These are phyloP conservation scores for Chironex yamaguchii DNA, from an alignment of 30 jellyfish, hydroid and myxozoan genomes.

Conservation along the genomic window DNA sequence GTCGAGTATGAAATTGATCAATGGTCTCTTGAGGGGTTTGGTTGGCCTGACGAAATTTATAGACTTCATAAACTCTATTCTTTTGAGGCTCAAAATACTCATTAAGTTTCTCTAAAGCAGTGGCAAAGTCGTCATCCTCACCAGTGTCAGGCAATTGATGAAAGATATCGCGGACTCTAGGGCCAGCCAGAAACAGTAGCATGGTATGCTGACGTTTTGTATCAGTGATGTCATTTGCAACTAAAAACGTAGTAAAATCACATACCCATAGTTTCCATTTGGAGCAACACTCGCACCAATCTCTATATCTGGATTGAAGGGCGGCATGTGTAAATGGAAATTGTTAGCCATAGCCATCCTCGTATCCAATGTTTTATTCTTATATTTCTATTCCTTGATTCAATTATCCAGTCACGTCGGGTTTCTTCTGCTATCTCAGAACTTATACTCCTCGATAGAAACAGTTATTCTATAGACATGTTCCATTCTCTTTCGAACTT, in stretches of 20 bases:
- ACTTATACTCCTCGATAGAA: no score
- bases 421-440: no score
- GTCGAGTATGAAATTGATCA: conserved; percentile 31
- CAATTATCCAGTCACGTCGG: no score
- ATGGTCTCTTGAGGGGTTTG: conserved; percentile 27
- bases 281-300: conserved; percentile 22
- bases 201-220: conserved; percentile 9
- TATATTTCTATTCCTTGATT: no score
- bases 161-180: conserved; percentile 31
- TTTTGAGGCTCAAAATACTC: conserved; percentile 36
- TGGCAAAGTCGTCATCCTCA: conserved; percentile 1
- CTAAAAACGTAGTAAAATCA: not conserved
- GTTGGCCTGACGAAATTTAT: conserved; percentile 30
- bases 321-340: no score
- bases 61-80: conserved; percentile 14
- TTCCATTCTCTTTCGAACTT: no score
- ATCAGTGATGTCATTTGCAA: no score
- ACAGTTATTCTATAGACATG: no score
- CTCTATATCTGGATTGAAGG: conserved; percentile 22
- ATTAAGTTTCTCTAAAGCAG: conserved; percentile 22
- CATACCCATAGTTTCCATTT: conserved; percentile 14
- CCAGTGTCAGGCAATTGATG: conserved; percentile 51
- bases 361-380: no score
- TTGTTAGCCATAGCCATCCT: no score
- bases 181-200: conserved; percentile 12